phyloP scores from a whole-genome alignment of 92 coral and sea anemone species.

The Ricordea florida region DNA sequence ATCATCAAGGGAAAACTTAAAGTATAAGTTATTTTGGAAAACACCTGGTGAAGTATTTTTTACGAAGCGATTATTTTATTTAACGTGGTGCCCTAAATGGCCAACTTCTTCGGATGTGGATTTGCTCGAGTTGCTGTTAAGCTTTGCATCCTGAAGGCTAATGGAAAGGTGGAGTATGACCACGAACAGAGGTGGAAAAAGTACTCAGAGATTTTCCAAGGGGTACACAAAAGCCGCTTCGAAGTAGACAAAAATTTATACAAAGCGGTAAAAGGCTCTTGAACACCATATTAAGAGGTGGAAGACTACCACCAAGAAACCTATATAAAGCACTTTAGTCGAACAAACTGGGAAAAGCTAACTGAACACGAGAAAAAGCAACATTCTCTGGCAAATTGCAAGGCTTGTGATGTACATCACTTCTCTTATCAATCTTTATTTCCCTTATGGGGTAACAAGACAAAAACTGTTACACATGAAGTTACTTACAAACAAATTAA shows the following conservation, averaged over 20 bases:
- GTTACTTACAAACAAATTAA: not conserved
- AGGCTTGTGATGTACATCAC: slow-evolving; percentile 23
- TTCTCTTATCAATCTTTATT: slow-evolving; percentile 1
- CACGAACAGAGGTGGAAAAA: not conserved
- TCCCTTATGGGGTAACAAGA: not conserved
- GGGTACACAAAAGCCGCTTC: not conserved
- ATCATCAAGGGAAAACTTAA: too few species aligned
- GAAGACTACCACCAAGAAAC: not conserved
- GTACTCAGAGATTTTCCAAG: not conserved
- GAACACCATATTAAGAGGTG: not conserved
- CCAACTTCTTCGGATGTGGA: not conserved
- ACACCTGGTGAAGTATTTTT: not conserved
- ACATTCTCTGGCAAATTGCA: not conserved
- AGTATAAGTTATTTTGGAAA: not conserved
- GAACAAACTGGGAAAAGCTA: slow-evolving; percentile 19
- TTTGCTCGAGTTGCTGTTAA: slow-evolving; percentile 15
- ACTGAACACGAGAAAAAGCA: slow-evolving; percentile 7
- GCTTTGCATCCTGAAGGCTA: not conserved
- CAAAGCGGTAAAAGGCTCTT: not conserved
- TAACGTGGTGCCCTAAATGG: not conserved
- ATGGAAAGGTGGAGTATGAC: slow-evolving; percentile 5
- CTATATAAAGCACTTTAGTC: not conserved
- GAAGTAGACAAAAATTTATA: not conserved
- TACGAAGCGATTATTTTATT: not conserved
- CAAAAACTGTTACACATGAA: not conserved